A percentile compares a stretch with the other conserved stretches of the same genome.
These are phyloP conservation scores for Craterocephalus amniculus DNA, from an alignment of 2,797 vertebrate species.

Conservation along the genomic window DNA sequence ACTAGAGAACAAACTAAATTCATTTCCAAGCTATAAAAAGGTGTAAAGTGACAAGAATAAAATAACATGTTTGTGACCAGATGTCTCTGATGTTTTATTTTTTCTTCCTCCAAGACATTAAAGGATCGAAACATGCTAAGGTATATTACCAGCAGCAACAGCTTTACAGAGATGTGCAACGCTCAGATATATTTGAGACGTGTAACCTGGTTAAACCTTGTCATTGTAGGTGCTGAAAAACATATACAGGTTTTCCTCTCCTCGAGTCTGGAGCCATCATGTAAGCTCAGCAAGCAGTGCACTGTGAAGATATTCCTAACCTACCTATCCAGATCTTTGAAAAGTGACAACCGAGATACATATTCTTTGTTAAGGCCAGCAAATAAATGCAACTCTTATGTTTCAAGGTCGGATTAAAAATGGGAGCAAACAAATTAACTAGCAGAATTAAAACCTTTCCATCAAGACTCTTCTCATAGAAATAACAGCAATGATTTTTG, in stretches of 20 bases:
- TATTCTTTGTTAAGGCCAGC: no score
- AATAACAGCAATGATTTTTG: no score
- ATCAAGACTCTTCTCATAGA: no score
- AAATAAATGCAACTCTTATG: no score
- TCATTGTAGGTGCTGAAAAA: slow-evolving; percentile 20
- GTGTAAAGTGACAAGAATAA: slow-evolving; percentile 49
- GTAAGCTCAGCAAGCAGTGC: slow-evolving; percentile 15
- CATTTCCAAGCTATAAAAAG: slow-evolving; percentile 49
- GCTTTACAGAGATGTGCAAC: slow-evolving; percentile 8
- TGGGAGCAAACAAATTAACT: no score
- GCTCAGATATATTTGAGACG: slow-evolving; percentile 24
- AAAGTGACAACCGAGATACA: background rate
- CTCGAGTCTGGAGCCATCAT: slow-evolving; percentile 11
- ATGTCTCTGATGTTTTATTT: slow-evolving; percentile 37
- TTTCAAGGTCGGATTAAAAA: no score
- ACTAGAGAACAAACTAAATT: slow-evolving; percentile 52
- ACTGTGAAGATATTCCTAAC: slow-evolving; percentile 5
- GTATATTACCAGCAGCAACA: slow-evolving; percentile 52
- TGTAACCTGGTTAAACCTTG: slow-evolving; percentile 24
- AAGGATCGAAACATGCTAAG: slow-evolving; percentile 48
- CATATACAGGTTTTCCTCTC: slow-evolving; percentile 13
- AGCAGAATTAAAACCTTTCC: no score
- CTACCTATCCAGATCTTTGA: slow-evolving; percentile 6
- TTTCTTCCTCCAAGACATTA: slow-evolving; percentile 20
- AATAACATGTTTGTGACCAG: slow-evolving; percentile 47